These are phyloP conservation scores for Bellardia pandia DNA, from an alignment of 2,888 invertebrate species.

Conservation along the genomic window DNA sequence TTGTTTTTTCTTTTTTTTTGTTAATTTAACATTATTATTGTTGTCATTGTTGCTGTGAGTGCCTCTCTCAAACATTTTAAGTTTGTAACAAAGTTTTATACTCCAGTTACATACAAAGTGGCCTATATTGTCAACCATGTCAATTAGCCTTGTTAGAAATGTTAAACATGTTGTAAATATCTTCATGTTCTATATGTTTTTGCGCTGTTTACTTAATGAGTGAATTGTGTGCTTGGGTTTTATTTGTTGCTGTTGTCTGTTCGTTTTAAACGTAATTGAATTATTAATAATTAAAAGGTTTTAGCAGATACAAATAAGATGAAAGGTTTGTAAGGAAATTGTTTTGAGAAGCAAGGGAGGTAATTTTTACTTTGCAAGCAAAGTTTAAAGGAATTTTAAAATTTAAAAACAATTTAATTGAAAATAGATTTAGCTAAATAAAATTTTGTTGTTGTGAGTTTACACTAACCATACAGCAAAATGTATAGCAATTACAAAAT, in stretches of 20 bases:
- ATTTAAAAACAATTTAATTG: background rate
- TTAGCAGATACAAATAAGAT: background rate
- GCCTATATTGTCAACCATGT: constrained; percentile 63
- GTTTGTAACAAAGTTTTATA: constrained; percentile 39
- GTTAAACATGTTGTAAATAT: constrained; percentile 30
- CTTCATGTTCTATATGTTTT: constrained; percentile 18
- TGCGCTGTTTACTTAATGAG: constrained; percentile 34
- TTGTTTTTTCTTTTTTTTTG: constrained; percentile 28
- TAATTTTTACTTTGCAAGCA: background rate
- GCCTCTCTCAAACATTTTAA: constrained; percentile 11
- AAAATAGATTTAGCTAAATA: too few species aligned
- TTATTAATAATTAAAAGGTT: constrained; percentile 63
- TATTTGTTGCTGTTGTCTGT: constrained; percentile 10
- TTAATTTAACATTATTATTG: constrained; percentile 42
- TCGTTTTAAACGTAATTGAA: constrained; percentile 49
- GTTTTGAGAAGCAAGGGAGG: background rate
- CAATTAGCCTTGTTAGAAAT: constrained; percentile 67
- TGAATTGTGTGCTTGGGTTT: background rate
- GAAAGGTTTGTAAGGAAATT: background rate
- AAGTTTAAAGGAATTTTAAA: background rate
- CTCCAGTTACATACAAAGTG: constrained; percentile 50
- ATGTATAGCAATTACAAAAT: too few species aligned
- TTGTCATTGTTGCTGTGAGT: background rate
- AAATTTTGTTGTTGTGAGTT: too few species aligned
- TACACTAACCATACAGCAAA: too few species aligned